Base-by-base conservation (phyloP, 2,113 vertebrate genomes). In the Colossoma macropomum region DNA sequence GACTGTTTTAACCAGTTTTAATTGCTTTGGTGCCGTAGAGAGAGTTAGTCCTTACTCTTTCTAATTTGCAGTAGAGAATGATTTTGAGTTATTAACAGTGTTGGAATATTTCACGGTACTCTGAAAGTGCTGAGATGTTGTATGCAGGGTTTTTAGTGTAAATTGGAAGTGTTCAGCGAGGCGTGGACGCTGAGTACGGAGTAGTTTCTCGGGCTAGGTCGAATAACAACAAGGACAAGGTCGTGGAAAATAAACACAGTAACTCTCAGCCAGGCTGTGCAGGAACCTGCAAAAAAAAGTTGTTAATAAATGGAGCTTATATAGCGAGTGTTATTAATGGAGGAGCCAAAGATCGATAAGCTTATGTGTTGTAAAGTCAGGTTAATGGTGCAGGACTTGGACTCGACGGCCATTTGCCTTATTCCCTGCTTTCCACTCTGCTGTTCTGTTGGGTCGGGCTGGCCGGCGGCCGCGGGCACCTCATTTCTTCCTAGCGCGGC, bases 351-450 rank as follows among this genome's bases (percentile, higher is more conserved):
- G 73, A 86, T 87, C 80, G 75, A 87, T 90, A 83, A 77, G 75
- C 84, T 83, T 81, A 87, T 82, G 75, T 86, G 79, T 84, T 83
- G 78, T 88, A 88, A 90, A 82, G 84, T 88, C 78, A n/a, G 80
- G 83, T 84, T 88, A 86, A 90, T 87, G 82, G 86, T 85, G 84
- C 85, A 84, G 74, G 68, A 80, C 80, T 70, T n/a, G 48, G 77
- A 78, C 77, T 85, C 69, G 30, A 68, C 69, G 75, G 80, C 34
- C 76, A 17, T 85, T 75, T 54, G 19, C 59, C 28, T 63, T 23
- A 56, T 83, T 54, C 81, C 34, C 28, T 68, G 30, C 30, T 82
- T 73, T 79, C 70, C 28, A 56, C 73, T 63, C 38, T 52, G 28
- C 72, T 41, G 52, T 81, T 73, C 79, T 41, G 75, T 16, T 0